Conservation (phyloP, 2,888 invertebrate genomes). For the Tridacna crocea region DNA sequence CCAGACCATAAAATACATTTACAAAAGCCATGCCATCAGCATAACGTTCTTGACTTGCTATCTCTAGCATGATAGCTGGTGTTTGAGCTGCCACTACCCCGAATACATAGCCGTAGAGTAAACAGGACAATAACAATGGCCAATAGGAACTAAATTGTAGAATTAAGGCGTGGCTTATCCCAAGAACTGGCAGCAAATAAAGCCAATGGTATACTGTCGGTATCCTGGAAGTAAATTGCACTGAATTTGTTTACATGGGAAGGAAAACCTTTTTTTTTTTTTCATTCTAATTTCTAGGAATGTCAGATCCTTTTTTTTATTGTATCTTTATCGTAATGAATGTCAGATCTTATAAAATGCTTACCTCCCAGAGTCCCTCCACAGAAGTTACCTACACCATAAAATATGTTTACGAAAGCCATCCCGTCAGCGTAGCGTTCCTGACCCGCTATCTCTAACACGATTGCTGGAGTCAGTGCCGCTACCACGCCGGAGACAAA, state of each 20-base stretch:
- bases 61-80: constrained; percentile 52
- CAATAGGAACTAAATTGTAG: constrained; percentile 28
- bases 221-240: constrained; percentile 13
- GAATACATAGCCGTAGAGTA: constrained; percentile 44
- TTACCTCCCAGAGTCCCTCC: constrained; percentile 44
- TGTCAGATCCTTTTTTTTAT: too few species aligned
- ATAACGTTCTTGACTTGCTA: constrained; percentile 34
- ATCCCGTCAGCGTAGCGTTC: constrained; percentile 43
- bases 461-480: constrained; percentile 43
- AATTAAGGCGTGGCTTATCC: constrained; percentile 31
- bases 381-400: constrained; percentile 41
- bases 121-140: constrained; percentile 35
- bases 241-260: not conserved
- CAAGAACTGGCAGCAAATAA: constrained; percentile 39
- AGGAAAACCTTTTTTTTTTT: not conserved
- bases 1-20: constrained; percentile 52
- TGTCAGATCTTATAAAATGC: not conserved
- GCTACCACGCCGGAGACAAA: constrained; percentile 35
- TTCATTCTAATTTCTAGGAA: too few species aligned
- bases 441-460: constrained; percentile 44
- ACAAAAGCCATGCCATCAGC: constrained; percentile 47
- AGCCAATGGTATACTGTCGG: constrained; percentile 56
- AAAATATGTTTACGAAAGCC: constrained; percentile 44
- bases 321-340: too few species aligned
- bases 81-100: constrained; percentile 41